Percentiles rank a stretch among this genome's conserved stretches.
phyloP scores from a whole-genome alignment of 2,888 invertebrate species.

The Eueremaeus valkanovi region DNA sequence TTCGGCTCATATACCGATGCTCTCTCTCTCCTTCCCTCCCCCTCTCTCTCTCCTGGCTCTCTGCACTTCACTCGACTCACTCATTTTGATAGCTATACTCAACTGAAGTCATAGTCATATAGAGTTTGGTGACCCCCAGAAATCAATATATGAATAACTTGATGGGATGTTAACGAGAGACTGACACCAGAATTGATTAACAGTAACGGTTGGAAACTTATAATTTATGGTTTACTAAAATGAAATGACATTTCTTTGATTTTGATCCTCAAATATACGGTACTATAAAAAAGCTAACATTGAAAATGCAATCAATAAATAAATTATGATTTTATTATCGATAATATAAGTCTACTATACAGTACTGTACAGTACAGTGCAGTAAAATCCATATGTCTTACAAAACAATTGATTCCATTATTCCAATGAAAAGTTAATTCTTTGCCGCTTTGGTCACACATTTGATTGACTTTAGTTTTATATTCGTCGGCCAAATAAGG shows the following conservation, averaged over 20 bases:
- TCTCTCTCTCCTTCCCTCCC: constrained; percentile 15
- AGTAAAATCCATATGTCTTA: background rate
- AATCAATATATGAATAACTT: constrained; percentile 3
- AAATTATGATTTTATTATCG: no score
- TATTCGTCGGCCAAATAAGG: no score
- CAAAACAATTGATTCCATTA: background rate
- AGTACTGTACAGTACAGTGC: background rate
- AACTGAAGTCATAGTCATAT: background rate
- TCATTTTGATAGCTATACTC: background rate
- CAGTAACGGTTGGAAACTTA: background rate
- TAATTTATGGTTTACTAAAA: background rate
- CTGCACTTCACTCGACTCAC: background rate
- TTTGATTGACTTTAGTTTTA: background rate
- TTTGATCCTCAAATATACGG: background rate
- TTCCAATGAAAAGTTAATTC: background rate
- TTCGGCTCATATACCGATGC: background rate
- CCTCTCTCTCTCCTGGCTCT: constrained; percentile 28
- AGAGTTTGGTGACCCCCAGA: constrained; percentile 5
- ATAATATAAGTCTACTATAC: background rate
- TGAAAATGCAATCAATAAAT: background rate
- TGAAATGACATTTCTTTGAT: constrained; percentile 3
- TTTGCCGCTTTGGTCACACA: background rate
- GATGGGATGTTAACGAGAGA: constrained; percentile 7
- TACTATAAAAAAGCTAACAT: no score
- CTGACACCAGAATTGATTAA: constrained; percentile 12